Evolutionary conservation across 2,797 vertebrate genomes (phyloP).

Genomic region (Hipposideros larvatus): DNA sequence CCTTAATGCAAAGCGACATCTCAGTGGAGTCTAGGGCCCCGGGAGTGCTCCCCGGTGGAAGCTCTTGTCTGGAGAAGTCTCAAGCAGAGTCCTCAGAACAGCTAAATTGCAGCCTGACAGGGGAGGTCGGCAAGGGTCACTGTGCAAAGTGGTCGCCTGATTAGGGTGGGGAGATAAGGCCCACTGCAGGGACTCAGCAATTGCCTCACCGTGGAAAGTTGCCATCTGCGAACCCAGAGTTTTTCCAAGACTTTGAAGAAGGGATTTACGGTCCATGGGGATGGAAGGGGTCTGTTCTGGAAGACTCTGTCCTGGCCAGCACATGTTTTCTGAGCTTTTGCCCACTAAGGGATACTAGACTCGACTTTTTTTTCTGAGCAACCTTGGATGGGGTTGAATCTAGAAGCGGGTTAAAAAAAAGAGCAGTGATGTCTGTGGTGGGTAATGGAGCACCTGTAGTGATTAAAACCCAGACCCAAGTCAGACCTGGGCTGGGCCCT

Average conservation of each 20-base stretch:
- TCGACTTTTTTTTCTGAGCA: neutral
- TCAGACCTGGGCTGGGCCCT: neutral
- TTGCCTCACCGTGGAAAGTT: neutral
- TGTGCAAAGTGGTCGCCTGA: neutral
- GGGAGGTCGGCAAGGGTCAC: slow-evolving; percentile 5
- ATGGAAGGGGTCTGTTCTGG: neutral
- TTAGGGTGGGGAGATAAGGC: neutral
- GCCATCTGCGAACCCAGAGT: neutral
- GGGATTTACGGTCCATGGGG: neutral
- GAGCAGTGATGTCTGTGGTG: neutral
- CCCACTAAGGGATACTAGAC: neutral
- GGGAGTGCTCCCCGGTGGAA: neutral
- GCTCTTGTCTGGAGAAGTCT: neutral
- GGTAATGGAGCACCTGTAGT: neutral
- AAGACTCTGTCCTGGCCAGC: neutral
- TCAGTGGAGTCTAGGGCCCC: neutral
- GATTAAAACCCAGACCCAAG: neutral
- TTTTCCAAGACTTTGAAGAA: neutral
- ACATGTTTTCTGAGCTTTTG: neutral
- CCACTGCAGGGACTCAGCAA: neutral
- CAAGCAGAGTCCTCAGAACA: slow-evolving; percentile 1
- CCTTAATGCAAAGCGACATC: slow-evolving; percentile 55
- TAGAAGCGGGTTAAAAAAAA: neutral
- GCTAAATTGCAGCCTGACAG: slow-evolving; percentile 65
- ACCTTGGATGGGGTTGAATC: neutral